Conservation (phyloP, 2,113 vertebrate species). For the Albula glossodonta region DNA sequence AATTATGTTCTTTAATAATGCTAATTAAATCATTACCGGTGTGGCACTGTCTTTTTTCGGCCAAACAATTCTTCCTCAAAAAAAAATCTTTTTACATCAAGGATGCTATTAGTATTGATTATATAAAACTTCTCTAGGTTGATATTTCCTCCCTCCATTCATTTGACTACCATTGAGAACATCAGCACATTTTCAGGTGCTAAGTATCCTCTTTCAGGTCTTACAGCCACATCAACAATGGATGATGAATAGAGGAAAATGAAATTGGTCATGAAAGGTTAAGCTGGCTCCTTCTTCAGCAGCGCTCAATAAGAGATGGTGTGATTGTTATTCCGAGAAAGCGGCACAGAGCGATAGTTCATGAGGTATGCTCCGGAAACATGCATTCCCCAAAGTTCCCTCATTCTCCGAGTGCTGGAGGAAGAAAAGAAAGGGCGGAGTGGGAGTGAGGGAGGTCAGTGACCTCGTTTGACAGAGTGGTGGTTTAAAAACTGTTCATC, state of each 20-base stretch:
- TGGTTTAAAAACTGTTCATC: not conserved
- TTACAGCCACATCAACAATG: not conserved
- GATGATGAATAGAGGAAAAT: not conserved
- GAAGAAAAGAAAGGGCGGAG: not conserved
- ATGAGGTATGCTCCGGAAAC: not conserved
- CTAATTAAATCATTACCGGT: not conserved
- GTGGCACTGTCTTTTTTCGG: not conserved
- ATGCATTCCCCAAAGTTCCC: not conserved
- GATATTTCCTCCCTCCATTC: not conserved
- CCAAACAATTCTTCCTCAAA: not conserved
- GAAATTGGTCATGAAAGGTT: constrained; percentile 4
- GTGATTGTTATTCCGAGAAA: not conserved
- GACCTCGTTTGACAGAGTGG: not conserved
- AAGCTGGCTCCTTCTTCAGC: not conserved
- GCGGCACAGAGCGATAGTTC: not conserved
- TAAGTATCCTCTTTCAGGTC: constrained; percentile 1
- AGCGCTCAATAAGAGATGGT: not conserved
- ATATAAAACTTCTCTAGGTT: not conserved
- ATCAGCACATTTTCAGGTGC: not conserved
- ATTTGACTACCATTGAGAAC: not conserved
- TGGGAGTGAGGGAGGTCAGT: not conserved
- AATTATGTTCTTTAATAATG: too few relatives aligned
- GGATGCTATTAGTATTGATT: not conserved
- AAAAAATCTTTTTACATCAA: not conserved
- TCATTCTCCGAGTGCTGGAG: not conserved